Evolutionary conservation across 2,113 vertebrate genomes (phyloP), one percentile per base, ranked within the genome.

Genomic region (Salvelinus sp.): DNA sequence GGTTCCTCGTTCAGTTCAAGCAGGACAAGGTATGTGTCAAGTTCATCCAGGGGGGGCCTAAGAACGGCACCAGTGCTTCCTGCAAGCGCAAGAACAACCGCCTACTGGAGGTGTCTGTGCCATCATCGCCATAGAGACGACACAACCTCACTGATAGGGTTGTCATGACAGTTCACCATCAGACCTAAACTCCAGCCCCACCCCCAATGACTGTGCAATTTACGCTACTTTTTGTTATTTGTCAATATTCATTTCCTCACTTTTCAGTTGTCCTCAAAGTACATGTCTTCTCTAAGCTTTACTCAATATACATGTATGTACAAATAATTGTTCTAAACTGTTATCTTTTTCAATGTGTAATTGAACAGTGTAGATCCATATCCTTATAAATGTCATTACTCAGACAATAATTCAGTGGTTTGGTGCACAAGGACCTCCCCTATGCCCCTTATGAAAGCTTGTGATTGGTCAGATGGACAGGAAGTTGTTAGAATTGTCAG

Each of bases 61-160:
- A 96, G 82, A 98, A 98, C 0, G 96, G 96, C 87, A 97, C 92
- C 79, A 90, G 94, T 23, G 96, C 92, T 3, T 93, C 93, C 10
- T 99, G 97, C 94, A 98, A 97, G 81, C 95, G 98, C 89, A 99
- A 97, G 95, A 99, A 97, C 94, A 99, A 98, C 87, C 95, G 97
- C 4, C 96, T 99, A 77, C 94, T 99, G 50, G 98, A 99, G 92
- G 98, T 99, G 77, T 95, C 95, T 5, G 96, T 99, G 58, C 96
- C 98, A 12, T 84, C 86, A 73, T 84, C 86, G 74, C 88, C 86
- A 28, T 92, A 90, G 44, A 12, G 58, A 79, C 54, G 69, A 33
- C 14, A 18, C 64, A 54, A 47, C 54, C 2, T 13, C 33, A 66
- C 27, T 54, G 79, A 83, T 69, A 70, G 28, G 69, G 62, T 65